Evolutionary conservation across 2,888 invertebrate species (phyloP).

Genomic region (Hirtodrosophila cameraria): DNA sequence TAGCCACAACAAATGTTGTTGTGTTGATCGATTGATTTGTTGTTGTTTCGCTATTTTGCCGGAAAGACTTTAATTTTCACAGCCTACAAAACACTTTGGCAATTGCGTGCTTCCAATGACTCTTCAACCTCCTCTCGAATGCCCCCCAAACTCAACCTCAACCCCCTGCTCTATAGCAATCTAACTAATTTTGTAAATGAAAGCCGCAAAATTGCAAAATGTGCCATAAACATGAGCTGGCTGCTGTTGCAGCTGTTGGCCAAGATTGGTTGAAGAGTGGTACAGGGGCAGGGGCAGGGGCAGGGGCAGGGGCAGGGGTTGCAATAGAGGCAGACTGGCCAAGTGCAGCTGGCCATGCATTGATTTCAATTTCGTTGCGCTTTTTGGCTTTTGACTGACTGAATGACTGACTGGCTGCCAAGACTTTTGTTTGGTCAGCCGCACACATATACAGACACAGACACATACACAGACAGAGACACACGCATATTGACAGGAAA

Average conservation of each 20-base stretch:
- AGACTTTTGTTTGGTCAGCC: slow-evolving; percentile 73
- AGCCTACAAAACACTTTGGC: slow-evolving; percentile 47
- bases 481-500: slow-evolving; percentile 32
- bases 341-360: slow-evolving; percentile 74
- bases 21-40: slow-evolving; percentile 54
- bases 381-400: slow-evolving; percentile 59
- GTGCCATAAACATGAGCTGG: slow-evolving; percentile 66
- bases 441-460: slow-evolving; percentile 35
- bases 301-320: not conserved
- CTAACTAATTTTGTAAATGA: slow-evolving; percentile 74
- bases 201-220: slow-evolving; percentile 71
- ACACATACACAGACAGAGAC: slow-evolving; percentile 8
- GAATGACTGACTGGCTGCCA: slow-evolving; percentile 51
- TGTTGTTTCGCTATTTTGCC: slow-evolving; percentile 50
- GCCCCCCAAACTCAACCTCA: accelerated
- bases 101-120: slow-evolving; percentile 27
- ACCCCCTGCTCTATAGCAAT: slow-evolving; percentile 25
- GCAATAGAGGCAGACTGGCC: slow-evolving; percentile 17
- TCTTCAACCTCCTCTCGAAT: not conserved
- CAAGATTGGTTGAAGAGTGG: slow-evolving; percentile 6
- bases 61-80: slow-evolving; percentile 56
- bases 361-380: slow-evolving; percentile 71
- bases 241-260: slow-evolving; percentile 42
- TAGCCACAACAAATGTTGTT: slow-evolving; percentile 28
- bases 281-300: not conserved